These are phyloP conservation scores for Kryptolebias ocellatus DNA, from an alignment of 2,797 vertebrate genomes.

Conservation along the genomic window DNA sequence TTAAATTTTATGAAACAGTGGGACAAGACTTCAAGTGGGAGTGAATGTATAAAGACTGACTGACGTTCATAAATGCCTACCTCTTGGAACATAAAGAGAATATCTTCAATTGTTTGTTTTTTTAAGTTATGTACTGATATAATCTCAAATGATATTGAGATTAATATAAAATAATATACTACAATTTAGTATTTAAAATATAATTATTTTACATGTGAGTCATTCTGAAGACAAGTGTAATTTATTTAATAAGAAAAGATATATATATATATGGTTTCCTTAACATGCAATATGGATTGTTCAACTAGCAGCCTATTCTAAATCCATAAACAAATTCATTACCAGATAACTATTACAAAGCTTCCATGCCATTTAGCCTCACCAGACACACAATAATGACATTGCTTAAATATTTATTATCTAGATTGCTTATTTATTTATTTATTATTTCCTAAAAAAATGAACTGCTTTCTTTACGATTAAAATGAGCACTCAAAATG, in stretches of 20 bases:
- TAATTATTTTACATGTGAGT: conserved; percentile 27
- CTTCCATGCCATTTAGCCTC: conserved; percentile 10
- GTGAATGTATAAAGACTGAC: conserved; percentile 59
- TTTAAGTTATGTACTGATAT: conserved; percentile 19
- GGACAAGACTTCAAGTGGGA: conserved; percentile 98
- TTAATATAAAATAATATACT: conserved; percentile 14
- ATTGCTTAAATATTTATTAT: conserved; percentile 46
- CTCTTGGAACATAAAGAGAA: conserved; percentile 18
- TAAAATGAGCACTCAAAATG: conserved; percentile 37
- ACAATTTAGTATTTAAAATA: conserved; percentile 13
- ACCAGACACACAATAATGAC: conserved; percentile 20
- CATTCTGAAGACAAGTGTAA: neutral
- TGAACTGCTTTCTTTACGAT: conserved; percentile 29
- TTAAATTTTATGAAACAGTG: conserved; percentile 96
- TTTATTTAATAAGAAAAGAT: conserved; percentile 6
- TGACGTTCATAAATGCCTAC: conserved; percentile 40
- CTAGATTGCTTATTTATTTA: conserved; percentile 53
- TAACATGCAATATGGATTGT: conserved; percentile 10
- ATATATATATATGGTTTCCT: conserved; percentile 22
- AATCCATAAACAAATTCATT: conserved; percentile 26
- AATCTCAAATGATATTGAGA: neutral
- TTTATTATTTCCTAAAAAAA: conserved; percentile 45
- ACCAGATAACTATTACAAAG: conserved; percentile 5
- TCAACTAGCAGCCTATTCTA: conserved; percentile 9
- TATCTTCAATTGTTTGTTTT: conserved; percentile 25